Evolutionary conservation across 2,797 vertebrate species (phyloP).

Genomic region (Botia almorhae): DNA sequence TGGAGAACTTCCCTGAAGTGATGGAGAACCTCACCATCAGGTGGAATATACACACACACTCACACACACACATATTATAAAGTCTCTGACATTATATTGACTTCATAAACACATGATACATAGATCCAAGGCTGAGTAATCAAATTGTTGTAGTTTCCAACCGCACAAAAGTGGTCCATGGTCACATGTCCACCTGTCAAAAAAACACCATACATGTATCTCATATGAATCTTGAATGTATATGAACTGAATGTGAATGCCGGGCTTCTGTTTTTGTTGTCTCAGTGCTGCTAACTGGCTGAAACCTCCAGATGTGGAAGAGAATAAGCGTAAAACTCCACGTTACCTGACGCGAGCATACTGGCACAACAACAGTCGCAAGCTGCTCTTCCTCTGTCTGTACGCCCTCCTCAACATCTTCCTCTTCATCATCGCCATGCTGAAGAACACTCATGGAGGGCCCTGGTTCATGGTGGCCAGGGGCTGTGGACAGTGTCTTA

Average conservation of each 20-base stretch:
- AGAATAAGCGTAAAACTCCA: slow-evolving; percentile 63
- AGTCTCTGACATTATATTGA: neutral
- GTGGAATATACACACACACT: slow-evolving; percentile 62
- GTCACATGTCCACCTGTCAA: no score
- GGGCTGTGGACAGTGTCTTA: slow-evolving; percentile 88
- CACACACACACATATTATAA: neutral
- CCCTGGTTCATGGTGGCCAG: slow-evolving; percentile 80
- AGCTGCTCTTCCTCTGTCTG: slow-evolving; percentile 79
- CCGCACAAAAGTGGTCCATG: no score
- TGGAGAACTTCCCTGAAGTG: slow-evolving; percentile 86
- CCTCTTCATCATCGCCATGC: slow-evolving; percentile 77
- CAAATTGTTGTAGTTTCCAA: no score
- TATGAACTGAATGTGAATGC: no score
- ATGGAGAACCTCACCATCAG: slow-evolving; percentile 93
- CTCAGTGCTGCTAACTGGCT: slow-evolving; percentile 88
- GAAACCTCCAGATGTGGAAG: slow-evolving; percentile 72
- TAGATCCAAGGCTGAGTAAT: no score
- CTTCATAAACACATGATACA: no score
- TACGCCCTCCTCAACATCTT: slow-evolving; percentile 76
- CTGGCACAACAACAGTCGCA: slow-evolving; percentile 87
- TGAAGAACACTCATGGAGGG: slow-evolving; percentile 61
- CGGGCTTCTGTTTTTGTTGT: neutral
- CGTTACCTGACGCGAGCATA: slow-evolving; percentile 78
- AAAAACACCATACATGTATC: no score
- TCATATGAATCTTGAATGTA: no score